phyloP scores from a whole-genome alignment of 2,113 vertebrate genomes.

The Clarias magur region DNA sequence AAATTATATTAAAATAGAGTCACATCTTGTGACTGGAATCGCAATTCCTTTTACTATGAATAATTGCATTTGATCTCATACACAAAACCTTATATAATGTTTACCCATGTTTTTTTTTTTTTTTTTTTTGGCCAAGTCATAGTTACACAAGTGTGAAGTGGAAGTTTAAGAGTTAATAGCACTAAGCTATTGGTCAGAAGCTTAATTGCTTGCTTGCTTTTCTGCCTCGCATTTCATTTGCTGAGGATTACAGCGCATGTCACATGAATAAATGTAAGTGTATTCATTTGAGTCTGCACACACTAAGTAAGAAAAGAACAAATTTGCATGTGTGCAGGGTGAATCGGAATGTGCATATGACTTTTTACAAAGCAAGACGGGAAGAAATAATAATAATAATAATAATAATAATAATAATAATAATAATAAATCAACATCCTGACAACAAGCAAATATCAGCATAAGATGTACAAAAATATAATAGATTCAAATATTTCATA shows the following conservation, averaged over 20 bases:
- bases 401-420: too few species aligned
- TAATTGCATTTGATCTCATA: background rate
- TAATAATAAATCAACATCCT: too few species aligned
- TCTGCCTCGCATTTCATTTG: background rate
- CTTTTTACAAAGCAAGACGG: background rate
- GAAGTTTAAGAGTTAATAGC: background rate
- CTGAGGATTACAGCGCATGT: background rate
- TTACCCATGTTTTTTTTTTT: background rate
- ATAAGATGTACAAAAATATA: background rate
- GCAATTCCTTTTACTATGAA: background rate
- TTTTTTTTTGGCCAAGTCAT: background rate
- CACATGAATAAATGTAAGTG: background rate
- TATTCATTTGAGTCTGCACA: background rate
- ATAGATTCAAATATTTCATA: background rate
- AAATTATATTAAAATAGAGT: too few species aligned
- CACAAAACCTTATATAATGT: background rate
- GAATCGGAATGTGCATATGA: background rate
- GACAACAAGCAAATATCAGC: background rate
- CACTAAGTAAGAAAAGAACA: background rate
- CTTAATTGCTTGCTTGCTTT: background rate
- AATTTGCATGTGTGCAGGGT: background rate
- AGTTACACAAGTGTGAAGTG: background rate
- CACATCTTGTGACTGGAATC: background rate
- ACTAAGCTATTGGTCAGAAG: conserved; percentile 10
- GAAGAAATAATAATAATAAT: background rate